Base-by-base conservation (phyloP, 2,888 invertebrate genomes). In the Kuschelorhynchus macadamiae region DNA sequence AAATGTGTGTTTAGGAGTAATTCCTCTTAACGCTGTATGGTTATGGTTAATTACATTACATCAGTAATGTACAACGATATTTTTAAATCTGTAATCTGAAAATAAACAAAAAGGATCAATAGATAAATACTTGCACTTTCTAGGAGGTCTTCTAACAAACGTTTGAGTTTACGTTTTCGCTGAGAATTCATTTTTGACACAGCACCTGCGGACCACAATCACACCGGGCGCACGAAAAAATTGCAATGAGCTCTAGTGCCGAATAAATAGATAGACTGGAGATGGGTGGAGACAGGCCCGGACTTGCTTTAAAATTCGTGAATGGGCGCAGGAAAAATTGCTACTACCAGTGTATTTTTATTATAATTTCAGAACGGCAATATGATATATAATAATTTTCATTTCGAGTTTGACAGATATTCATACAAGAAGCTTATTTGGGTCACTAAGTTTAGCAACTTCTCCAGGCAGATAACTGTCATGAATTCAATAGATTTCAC, bases 301-400 rank as follows among this genome's bases (percentile, higher is more conserved):
- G 25, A 46, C 32, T 32, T 59, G 47, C 32, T 46, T 59, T 44
- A 44, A 59, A 44, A 47, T 30, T 33, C 25, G 44, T 59, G 59
- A 5, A 16, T 44, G 32, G 30, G 33, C 59, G 25, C 20, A 16
- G 32, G 14, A 47, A 59, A 44, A 59, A 32, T 59, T 59, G 55
- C 55, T 14, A 55, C 55, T 55, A 55, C 55, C 16, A 41, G 55
- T 55, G 16, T 39, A 33, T 55, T n/a, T n/a, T n/a, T 55, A 55
- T 55, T 55, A 41, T 55, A 55, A 55, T 52, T 52, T 32, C 17
- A 52, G 52, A 52, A 52, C 33, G 52, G 52, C 52, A 52, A 52
- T 52, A 52, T 32, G 33, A 52, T 33, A 52, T 52, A 52, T 52
- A 52, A 52, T 52, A 5, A 7, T 3, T 25, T 25, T 25, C 25